Percentiles rank a stretch among this genome's conserved stretches.
Evolutionary conservation across 2,113 vertebrate species (phyloP).

Genomic region (Cricetomys ansorgei): DNA sequence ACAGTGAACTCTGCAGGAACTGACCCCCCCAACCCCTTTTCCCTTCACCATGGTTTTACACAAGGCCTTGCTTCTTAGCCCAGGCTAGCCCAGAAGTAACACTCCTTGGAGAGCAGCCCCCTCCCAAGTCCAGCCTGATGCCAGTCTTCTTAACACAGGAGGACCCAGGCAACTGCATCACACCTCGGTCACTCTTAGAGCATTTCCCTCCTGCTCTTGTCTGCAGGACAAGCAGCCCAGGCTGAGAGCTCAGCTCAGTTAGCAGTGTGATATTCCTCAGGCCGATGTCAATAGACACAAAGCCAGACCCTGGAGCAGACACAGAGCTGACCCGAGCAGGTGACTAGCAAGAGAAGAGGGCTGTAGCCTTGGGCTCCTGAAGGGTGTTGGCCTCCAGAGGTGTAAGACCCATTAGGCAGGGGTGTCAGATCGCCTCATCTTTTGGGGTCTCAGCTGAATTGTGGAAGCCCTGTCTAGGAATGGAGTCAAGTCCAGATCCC

Average conservation of each 20-base stretch:
- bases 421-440: background rate
- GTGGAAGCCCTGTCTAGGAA: accelerated
- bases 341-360: background rate
- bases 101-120: background rate
- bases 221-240: background rate
- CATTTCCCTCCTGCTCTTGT: background rate
- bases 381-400: background rate
- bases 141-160: background rate
- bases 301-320: background rate
- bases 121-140: background rate
- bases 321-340: background rate
- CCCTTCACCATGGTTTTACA: background rate
- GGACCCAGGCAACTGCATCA: background rate
- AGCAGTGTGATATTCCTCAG: background rate
- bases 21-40: background rate
- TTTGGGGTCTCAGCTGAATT: background rate
- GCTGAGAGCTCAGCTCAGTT: background rate
- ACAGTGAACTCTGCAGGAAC: too few species aligned
- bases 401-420: background rate
- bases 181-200: accelerated
- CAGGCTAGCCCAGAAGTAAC: background rate
- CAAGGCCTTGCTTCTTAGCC: background rate
- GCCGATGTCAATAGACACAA: conserved; percentile 62
- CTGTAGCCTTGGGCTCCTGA: background rate
- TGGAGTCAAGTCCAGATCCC: background rate